phyloP scores from a whole-genome alignment of 2,113 vertebrate species.

The Saimiri boliviensis region DNA sequence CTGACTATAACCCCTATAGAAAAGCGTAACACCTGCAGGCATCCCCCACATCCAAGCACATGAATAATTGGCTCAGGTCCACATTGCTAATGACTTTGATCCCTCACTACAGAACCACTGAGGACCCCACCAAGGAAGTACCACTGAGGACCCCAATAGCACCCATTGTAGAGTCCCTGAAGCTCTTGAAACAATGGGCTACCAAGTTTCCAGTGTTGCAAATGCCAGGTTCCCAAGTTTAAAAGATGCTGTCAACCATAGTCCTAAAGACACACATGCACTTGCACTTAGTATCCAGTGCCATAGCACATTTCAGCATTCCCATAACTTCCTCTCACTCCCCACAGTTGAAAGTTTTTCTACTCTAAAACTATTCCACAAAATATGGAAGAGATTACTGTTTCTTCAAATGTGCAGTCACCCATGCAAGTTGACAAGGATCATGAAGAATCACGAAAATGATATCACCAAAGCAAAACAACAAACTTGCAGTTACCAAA shows the following conservation, averaged over 20 bases:
- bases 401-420: neutral
- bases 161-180: neutral
- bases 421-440: neutral
- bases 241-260: neutral
- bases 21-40: neutral
- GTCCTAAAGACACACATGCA: neutral
- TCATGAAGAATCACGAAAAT: neutral
- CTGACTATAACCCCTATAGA: too few species aligned
- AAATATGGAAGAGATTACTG: neutral
- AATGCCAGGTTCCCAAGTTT: neutral
- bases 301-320: neutral
- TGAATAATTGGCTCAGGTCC: too few species aligned
- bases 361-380: neutral
- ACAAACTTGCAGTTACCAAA: neutral
- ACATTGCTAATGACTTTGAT: too few species aligned
- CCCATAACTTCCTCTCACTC: neutral
- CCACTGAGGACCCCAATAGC: neutral
- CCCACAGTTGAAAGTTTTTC: neutral
- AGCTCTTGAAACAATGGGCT: neutral
- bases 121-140: too few species aligned
- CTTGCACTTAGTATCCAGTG: neutral
- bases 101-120: too few species aligned
- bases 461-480: neutral
- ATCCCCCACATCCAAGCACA: too few species aligned
- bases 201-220: neutral